Evolutionary conservation across 1,140 invertebrate genomes (phyloP), one percentile per base, ranked within the genome.

Genomic region (Acyrthosiphon pisum): DNA sequence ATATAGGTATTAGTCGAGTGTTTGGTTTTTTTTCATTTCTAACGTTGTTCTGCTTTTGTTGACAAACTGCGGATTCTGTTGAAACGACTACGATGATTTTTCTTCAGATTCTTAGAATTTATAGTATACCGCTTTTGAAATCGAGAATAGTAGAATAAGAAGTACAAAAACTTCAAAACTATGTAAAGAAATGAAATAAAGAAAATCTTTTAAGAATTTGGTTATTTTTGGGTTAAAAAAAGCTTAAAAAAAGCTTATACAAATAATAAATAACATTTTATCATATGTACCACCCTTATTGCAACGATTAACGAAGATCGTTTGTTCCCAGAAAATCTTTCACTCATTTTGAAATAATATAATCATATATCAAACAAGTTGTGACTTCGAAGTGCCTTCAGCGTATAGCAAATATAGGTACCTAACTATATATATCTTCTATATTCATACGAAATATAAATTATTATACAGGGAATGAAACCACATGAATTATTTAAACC

Each of bases 401-500:
- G 37, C 9, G 41, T 23, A 50, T 50, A 41, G 23, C 83, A 83
- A 37, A 26, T 44, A 84, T 84, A 41, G 3, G n/a, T n/a, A n/a
- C n/a, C n/a, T n/a, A n/a, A 6, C 1, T 37, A 18, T 35, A 18
- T 41, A 23, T 83, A 23, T 41, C 26, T 86, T 46, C 23, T 68
- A 68, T n/a, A 68, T 76, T 46, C 41, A 86, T 87, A 87, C 30
- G n/a, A 87, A 48, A 37, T 87, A 87, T 87, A 46, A 87, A 87
- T 46, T 87, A 87, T 87, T 87, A 87, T 6, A 48, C 14, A 11
- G 14, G 35, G 88, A 90, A 90, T 30, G 89, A 68, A 60, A 90
- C 53, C 50, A 90, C 53, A 90, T 90, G 89, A 60, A 68, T 90
- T 44, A 90, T 68, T 90, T 60, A 90, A 56, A 90, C 89, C 53